Evolutionary conservation across 2,113 vertebrate species (phyloP).

Genomic region (Saccopteryx bilineata): DNA sequence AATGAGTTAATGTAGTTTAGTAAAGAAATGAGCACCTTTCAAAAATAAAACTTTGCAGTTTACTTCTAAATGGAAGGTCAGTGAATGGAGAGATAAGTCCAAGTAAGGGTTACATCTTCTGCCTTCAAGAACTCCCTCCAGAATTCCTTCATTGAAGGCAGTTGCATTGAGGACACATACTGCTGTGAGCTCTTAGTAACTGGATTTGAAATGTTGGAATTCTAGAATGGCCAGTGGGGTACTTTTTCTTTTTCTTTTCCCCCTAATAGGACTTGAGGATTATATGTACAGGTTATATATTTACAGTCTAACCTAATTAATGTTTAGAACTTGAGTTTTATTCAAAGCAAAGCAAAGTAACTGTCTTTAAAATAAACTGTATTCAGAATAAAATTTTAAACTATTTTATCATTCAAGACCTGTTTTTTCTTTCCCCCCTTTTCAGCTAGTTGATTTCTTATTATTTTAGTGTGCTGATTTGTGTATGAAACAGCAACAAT

Average conservation of each 20-base stretch:
- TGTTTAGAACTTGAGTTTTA: conserved; percentile 60
- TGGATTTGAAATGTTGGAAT: conserved; percentile 7
- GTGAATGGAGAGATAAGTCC: conserved; percentile 5
- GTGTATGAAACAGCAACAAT: not conserved
- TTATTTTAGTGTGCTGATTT: conserved; percentile 45
- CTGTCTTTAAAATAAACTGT: conserved; percentile 21
- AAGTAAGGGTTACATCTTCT: not conserved
- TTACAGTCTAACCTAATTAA: not conserved
- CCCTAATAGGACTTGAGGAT: not conserved
- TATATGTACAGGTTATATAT: not conserved
- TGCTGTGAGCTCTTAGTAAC: not conserved
- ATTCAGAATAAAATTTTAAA: conserved; percentile 49
- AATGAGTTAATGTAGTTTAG: conserved; percentile 32
- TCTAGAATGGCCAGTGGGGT: not conserved
- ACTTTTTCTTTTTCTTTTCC: conserved; percentile 1
- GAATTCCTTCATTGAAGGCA: not conserved
- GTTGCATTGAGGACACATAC: not conserved
- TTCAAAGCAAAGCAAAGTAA: conserved; percentile 6
- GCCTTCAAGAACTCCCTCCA: conserved; percentile 20
- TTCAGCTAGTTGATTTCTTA: conserved; percentile 1
- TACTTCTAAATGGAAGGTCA: conserved; percentile 25
- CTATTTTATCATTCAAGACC: conserved; percentile 45
- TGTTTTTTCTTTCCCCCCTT: not conserved
- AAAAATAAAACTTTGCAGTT: conserved; percentile 19
- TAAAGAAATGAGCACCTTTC: conserved; percentile 33